Percentiles rank a stretch among this genome's conserved stretches.
Conservation (phyloP, 2,888 invertebrate species). For the Stomorhina lunata region DNA sequence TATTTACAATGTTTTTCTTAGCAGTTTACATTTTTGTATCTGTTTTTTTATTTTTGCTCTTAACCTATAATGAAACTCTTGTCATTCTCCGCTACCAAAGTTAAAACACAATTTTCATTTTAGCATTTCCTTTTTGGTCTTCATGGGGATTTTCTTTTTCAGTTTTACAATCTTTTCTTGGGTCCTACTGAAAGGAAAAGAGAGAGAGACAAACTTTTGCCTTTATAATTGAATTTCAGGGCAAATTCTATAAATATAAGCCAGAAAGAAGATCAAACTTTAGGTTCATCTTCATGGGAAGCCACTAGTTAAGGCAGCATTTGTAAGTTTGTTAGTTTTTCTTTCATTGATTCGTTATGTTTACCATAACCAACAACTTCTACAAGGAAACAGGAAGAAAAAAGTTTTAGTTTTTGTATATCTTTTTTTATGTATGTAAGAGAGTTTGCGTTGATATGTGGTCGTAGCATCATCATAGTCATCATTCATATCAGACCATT, state of each 20-base stretch:
- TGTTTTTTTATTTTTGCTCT: no score
- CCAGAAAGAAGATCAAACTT: neutral
- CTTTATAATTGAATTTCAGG: slow-evolving; percentile 48
- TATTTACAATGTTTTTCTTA: no score
- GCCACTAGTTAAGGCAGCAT: neutral
- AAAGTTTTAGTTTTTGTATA: no score
- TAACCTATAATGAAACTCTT: neutral
- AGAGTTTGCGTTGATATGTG: neutral
- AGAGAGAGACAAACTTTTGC: slow-evolving; percentile 26
- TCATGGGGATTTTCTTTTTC: neutral
- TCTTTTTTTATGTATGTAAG: no score
- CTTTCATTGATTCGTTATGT: slow-evolving; percentile 23
- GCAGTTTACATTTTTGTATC: no score
- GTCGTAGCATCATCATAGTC: neutral
- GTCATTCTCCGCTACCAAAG: neutral
- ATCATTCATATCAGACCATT: slow-evolving; percentile 28
- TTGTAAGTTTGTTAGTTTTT: slow-evolving; percentile 11
- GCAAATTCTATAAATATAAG: neutral
- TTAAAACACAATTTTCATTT: neutral
- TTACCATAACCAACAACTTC: slow-evolving; percentile 26
- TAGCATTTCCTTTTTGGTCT: slow-evolving; percentile 7
- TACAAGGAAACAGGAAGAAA: neutral
- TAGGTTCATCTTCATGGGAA: slow-evolving; percentile 4
- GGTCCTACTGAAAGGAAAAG: neutral
- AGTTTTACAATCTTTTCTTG: neutral